phyloP scores from a whole-genome alignment of 2,888 invertebrate species.

The Digitonthophagus gazella region DNA sequence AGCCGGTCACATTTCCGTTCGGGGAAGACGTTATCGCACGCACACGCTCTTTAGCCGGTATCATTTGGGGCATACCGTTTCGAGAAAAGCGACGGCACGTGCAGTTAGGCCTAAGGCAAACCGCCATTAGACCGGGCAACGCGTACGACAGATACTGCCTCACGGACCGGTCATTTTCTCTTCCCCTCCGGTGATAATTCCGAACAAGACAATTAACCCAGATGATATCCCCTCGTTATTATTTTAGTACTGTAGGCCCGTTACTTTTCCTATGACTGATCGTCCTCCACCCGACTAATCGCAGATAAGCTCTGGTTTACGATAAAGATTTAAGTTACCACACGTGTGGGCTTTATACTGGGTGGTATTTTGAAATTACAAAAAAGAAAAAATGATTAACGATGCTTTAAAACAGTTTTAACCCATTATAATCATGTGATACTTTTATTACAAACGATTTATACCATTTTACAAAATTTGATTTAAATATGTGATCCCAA shows the following conservation, averaged over 20 bases:
- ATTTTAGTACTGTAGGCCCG: slow-evolving; percentile 12
- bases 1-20: slow-evolving; percentile 12
- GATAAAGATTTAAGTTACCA: not conserved
- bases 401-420: too few relatives aligned
- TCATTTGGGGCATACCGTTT: slow-evolving; percentile 15
- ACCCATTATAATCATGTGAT: too few relatives aligned
- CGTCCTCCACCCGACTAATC: slow-evolving; percentile 1
- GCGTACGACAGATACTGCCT: slow-evolving; percentile 8
- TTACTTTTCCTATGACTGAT: slow-evolving; percentile 8
- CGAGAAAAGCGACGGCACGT: slow-evolving; percentile 8
- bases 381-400: not conserved
- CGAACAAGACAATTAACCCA: slow-evolving; percentile 15
- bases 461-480: too few relatives aligned
- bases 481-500: too few relatives aligned
- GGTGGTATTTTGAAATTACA: not conserved
- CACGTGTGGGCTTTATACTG: not conserved
- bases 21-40: slow-evolving; percentile 9
- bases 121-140: not conserved
- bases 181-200: not conserved
- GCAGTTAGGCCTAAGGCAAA: not conserved
- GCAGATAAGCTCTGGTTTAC: not conserved
- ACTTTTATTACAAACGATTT: too few relatives aligned
- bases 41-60: slow-evolving; percentile 12
- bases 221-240: slow-evolving; percentile 10
- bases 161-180: slow-evolving; percentile 13